phyloP scores from a whole-genome alignment of 1,140 invertebrate genomes.

The Temnothorax curvispinosus region DNA sequence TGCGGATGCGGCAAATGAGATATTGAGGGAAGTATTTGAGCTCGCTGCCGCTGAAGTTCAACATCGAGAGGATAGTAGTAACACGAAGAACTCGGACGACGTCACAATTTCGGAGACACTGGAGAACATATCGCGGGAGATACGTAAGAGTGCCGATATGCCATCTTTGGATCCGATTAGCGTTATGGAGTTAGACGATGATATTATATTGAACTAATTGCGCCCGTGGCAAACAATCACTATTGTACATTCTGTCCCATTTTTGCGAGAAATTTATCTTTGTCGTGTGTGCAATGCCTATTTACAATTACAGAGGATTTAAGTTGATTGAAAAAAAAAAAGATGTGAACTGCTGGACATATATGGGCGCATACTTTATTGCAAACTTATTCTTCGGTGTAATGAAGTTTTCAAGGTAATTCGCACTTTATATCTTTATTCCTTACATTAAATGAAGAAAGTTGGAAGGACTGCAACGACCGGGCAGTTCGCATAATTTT shows the following conservation, averaged over 20 bases:
- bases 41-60: slow-evolving; percentile 61
- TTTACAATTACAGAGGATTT: not conserved
- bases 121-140: slow-evolving; percentile 73
- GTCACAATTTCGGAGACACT: slow-evolving; percentile 56
- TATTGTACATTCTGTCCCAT: slow-evolving; percentile 2
- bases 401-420: not conserved
- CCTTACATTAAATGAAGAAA: not conserved
- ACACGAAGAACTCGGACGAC: not conserved
- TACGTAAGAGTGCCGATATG: slow-evolving; percentile 74
- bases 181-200: slow-evolving; percentile 13
- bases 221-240: not conserved
- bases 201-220: slow-evolving; percentile 25
- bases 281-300: not conserved
- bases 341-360: not conserved
- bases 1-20: slow-evolving; percentile 49
- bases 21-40: slow-evolving; percentile 71
- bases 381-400: not conserved
- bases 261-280: not conserved
- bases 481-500: not conserved
- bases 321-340: not conserved
- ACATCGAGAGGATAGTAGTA: slow-evolving; percentile 41
- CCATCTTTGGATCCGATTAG: slow-evolving; percentile 71
- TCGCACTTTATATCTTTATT: not conserved
- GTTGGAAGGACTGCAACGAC: not conserved
- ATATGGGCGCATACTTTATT: not conserved